Base-by-base conservation (phyloP, 1,140 invertebrate genomes). In the Drosophila miranda region DNA sequence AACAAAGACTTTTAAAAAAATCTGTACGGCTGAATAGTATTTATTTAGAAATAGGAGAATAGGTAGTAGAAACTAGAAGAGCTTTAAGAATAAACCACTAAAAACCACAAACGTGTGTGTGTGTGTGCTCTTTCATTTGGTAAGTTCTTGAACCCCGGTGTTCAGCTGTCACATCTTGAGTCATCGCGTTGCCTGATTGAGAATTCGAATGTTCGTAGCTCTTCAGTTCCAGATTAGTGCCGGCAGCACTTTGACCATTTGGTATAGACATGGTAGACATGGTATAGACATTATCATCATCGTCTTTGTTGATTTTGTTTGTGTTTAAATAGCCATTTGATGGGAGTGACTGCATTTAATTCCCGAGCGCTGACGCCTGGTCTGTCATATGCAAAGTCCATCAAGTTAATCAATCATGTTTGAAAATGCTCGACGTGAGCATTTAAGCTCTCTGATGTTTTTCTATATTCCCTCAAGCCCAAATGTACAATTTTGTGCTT, bases 371-470 rank as follows among this genome's bases (percentile, higher is more conserved):
- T 4, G 52, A 46, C 23, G 23, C 23, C 28, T 8, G 28, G 9
- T 1, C 11, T 38, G 34, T 38, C 34, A 38, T 38, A 38, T 13
- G 34, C 34, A 38, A 41, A 69, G 56, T 69, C 81, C 63, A 84
- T 84, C 23, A 26, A 26, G 23, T 26, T 86, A 86, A 86, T 84
- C 81, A 86, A 84, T 84, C 81, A 84, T 86, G 58, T 75, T 84
- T 44, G 59, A 64, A 82, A 70, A 82, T 64, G 62, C 69, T 61
- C 48, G 41, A 68, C 68, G 56, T 60, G 75, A 53, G 56, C 67
- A 70, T 77, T 51, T 62, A 45, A 9, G 2, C 8, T 0, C 30
- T 9, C 30, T 30, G 30, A 30, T 30, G 3, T 58, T 54, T 45
- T 45, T 66, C 56, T 19, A 23, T 6, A 8, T 54, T 41, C 8